Evolutionary conservation across 2,797 vertebrate species (phyloP).

Genomic region (Sparidentex hasta): DNA sequence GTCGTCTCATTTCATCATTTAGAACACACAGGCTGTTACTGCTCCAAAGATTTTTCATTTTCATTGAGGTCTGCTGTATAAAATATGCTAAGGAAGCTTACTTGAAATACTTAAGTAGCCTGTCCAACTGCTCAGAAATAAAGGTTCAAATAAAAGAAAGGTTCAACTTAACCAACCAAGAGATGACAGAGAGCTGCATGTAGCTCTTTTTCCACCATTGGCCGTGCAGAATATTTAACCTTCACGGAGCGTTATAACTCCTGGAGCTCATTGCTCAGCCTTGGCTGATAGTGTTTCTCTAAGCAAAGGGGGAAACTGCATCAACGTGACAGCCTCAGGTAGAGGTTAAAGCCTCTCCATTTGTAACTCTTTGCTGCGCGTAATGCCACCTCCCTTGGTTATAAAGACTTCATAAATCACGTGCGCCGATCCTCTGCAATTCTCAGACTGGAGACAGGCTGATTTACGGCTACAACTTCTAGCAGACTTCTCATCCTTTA

Average conservation of each 20-base stretch:
- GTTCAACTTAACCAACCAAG: conserved; percentile 47
- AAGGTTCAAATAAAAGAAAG: too few species aligned
- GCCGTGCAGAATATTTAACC: conserved; percentile 39
- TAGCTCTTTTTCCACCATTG: conserved; percentile 53
- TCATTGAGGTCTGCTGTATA: conserved; percentile 54
- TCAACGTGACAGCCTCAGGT: conserved; percentile 73
- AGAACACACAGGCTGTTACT: conserved; percentile 71
- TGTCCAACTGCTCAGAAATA: conserved; percentile 47
- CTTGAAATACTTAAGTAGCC: conserved; percentile 54
- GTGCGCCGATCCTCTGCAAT: conserved; percentile 37
- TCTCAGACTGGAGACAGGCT: conserved; percentile 54
- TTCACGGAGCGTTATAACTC: conserved; percentile 52
- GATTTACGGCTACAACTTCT: conserved; percentile 76
- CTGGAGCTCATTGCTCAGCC: conserved; percentile 54
- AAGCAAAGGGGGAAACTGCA: conserved; percentile 57
- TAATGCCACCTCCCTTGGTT: conserved; percentile 70
- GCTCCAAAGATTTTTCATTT: conserved; percentile 64
- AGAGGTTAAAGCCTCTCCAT: conserved; percentile 77
- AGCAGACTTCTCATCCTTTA: conserved; percentile 76
- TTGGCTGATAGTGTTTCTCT: conserved; percentile 54
- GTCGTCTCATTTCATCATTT: conserved; percentile 73
- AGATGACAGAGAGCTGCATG: conserved; percentile 57
- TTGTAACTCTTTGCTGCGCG: conserved; percentile 71
- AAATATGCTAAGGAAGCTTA: conserved; percentile 53
- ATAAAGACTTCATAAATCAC: conserved; percentile 76